A percentile compares a stretch with the other conserved stretches of the same genome.
These are phyloP conservation scores for Lophotriccus pileatus DNA, from an alignment of 2,797 vertebrate species.

Conservation along the genomic window DNA sequence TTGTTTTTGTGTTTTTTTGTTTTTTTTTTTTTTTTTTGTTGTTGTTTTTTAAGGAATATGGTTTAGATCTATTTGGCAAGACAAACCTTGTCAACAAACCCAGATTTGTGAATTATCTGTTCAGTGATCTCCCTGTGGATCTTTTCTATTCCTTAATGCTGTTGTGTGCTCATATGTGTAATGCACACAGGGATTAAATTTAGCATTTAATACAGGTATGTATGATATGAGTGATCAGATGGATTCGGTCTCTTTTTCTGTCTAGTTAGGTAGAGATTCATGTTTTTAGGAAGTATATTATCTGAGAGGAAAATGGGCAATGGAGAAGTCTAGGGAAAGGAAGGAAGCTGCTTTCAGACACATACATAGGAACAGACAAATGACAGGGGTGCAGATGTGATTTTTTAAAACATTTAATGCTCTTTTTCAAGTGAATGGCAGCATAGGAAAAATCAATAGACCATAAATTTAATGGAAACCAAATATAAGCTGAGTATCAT, in stretches of 20 bases:
- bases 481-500: not conserved
- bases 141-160: not conserved
- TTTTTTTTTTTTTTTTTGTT: no score
- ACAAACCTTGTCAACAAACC: not conserved
- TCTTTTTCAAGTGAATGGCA: not conserved
- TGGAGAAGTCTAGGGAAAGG: not conserved
- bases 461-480: not conserved
- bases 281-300: not conserved
- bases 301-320: not conserved
- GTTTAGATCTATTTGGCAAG: not conserved
- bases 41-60: not conserved
- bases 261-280: not conserved
- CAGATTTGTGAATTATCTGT: not conserved
- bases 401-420: not conserved
- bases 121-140: not conserved
- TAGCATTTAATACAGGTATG: not conserved
- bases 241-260: not conserved
- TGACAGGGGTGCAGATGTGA: not conserved
- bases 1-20: not conserved
- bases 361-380: not conserved
- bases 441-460: not conserved
- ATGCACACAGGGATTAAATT: not conserved
- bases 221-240: not conserved
- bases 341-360: not conserved
- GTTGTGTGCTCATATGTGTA: not conserved